Evolutionary conservation across 2,797 vertebrate genomes (phyloP).

Genomic region (Sternotherus odoratus): DNA sequence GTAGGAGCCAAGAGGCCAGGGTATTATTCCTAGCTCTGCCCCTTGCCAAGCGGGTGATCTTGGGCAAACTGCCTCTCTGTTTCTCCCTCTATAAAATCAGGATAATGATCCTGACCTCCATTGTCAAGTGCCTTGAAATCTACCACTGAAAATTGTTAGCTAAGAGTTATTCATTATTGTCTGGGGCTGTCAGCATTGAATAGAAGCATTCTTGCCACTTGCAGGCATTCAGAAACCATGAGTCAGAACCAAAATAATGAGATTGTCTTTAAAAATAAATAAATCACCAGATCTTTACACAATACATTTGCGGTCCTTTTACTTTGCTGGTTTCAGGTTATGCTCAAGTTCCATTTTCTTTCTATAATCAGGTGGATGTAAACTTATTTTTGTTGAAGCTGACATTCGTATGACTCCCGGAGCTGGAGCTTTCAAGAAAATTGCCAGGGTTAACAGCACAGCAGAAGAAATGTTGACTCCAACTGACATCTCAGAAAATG

Average conservation of each 20-base stretch:
- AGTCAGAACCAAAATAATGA: not conserved
- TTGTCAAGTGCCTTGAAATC: not conserved
- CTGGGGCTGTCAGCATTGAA: too few relatives aligned
- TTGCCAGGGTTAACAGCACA: not conserved
- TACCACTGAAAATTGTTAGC: not conserved
- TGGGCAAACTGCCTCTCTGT: not conserved
- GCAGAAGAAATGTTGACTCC: slow-evolving; percentile 30
- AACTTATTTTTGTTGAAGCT: not conserved
- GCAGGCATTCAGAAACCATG: not conserved
- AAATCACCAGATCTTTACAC: too few relatives aligned
- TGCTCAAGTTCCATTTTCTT: not conserved
- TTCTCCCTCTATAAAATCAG: not conserved
- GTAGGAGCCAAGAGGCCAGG: too few relatives aligned
- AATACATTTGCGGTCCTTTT: too few relatives aligned
- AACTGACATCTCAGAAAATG: slow-evolving; percentile 17
- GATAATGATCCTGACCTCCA: not conserved
- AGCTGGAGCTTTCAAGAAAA: not conserved
- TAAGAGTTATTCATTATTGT: not conserved
- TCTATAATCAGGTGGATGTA: not conserved
- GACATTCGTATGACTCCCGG: not conserved
- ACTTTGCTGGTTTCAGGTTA: too few relatives aligned
- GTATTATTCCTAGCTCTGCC: not conserved
- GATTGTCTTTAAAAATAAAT: not conserved
- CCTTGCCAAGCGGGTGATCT: not conserved
- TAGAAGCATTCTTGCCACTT: not conserved